phyloP scores from a whole-genome alignment of 2,113 vertebrate species.

The Calidris pygmaea region DNA sequence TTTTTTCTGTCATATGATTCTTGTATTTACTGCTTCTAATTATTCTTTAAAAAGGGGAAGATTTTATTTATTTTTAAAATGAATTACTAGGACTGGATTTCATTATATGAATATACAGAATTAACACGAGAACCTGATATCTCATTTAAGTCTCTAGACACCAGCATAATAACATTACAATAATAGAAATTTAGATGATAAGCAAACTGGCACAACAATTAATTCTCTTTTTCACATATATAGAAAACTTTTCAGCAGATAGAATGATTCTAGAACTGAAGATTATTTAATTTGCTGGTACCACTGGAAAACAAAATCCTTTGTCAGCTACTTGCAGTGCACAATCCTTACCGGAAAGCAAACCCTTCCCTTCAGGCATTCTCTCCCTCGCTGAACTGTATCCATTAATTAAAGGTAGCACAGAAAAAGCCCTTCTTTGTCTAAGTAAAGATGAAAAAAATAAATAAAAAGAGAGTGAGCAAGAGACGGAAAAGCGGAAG shows the following conservation, averaged over 20 bases:
- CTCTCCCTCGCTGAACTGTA: background rate
- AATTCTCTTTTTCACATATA: background rate
- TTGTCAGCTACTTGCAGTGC: slow-evolving; percentile 4
- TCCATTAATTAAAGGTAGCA: slow-evolving; percentile 47
- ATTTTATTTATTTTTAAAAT: background rate
- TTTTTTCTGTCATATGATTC: background rate
- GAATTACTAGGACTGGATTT: background rate
- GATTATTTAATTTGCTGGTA: background rate
- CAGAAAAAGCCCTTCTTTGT: background rate
- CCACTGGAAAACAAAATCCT: background rate
- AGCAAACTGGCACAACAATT: background rate
- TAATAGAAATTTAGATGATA: background rate
- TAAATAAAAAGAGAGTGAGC: background rate
- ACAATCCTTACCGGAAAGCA: background rate
- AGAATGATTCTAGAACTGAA: background rate
- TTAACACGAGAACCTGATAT: background rate
- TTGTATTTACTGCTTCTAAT: background rate
- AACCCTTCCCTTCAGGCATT: background rate
- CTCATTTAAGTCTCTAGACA: background rate
- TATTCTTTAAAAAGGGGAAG: background rate
- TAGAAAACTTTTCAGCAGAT: background rate
- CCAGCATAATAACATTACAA: background rate
- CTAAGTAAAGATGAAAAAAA: background rate
- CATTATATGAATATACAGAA: background rate
- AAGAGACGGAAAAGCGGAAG: background rate